Evolutionary conservation across 2,113 vertebrate species (phyloP).

Genomic region (Spea multiplicata): DNA sequence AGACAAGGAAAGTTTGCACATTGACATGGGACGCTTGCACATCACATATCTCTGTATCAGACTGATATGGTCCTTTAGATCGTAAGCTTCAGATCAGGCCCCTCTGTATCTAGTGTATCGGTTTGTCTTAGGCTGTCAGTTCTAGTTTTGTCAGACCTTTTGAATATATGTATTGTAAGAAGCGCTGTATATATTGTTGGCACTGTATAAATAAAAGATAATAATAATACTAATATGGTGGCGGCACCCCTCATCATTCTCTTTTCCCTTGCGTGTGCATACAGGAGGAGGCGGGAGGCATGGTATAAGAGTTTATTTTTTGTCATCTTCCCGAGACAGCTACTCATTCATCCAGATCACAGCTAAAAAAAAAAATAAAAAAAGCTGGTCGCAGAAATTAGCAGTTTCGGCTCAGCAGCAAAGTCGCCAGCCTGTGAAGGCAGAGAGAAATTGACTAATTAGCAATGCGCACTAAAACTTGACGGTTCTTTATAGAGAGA

Average conservation of each 20-base stretch:
- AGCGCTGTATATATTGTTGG: too few species aligned
- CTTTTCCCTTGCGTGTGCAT: slow-evolving; percentile 62
- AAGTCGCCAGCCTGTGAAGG: slow-evolving; percentile 99
- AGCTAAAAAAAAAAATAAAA: slow-evolving; percentile 84
- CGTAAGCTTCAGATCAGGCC: too few species aligned
- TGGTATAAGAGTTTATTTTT: slow-evolving; percentile 91
- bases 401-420: slow-evolving; percentile 99
- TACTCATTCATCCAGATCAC: slow-evolving; percentile 99
- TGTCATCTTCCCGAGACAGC: slow-evolving; percentile 99
- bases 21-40: slow-evolving; percentile 79
- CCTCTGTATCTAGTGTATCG: too few species aligned
- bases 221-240: background rate
- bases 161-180: too few species aligned
- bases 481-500: slow-evolving; percentile 99
- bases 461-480: slow-evolving; percentile 99
- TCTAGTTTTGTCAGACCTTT: too few species aligned
- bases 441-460: slow-evolving; percentile 99
- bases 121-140: too few species aligned
- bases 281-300: slow-evolving; percentile 77
- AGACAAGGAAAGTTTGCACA: slow-evolving; percentile 80
- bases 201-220: background rate
- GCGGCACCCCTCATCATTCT: slow-evolving; percentile 75
- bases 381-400: slow-evolving; percentile 99
- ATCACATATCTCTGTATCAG: slow-evolving; percentile 87
- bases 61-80: slow-evolving; percentile 77